These are phyloP conservation scores for Sarcophaga carnaria DNA, from an alignment of 2,888 invertebrate genomes.

Conservation along the genomic window DNA sequence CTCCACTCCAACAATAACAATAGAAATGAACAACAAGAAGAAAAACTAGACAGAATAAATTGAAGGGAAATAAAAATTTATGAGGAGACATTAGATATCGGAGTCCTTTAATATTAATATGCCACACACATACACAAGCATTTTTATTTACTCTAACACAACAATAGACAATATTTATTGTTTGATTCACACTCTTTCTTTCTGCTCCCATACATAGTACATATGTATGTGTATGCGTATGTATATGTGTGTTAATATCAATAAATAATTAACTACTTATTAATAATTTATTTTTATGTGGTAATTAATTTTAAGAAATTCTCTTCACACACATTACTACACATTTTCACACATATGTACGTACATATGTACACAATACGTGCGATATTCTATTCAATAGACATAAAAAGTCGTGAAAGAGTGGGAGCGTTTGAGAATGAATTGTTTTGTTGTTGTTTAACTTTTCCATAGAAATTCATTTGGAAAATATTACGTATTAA, in stretches of 20 bases:
- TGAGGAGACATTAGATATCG: no score
- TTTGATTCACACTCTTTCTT: no score
- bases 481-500: no score
- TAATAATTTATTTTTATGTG: conserved; percentile 42
- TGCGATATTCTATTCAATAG: background rate
- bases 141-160: no score
- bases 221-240: background rate
- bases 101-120: no score
- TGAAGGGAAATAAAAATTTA: no score
- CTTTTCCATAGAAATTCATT: background rate
- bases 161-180: no score
- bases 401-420: background rate
- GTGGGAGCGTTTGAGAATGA: background rate
- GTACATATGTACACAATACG: background rate
- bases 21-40: no score
- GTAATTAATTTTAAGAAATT: conserved; percentile 52
- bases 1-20: no score
- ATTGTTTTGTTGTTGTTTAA: background rate
- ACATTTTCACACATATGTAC: background rate
- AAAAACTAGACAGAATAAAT: no score
- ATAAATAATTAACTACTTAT: conserved; percentile 49
- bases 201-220: background rate
- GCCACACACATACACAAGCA: no score
- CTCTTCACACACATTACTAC: background rate
- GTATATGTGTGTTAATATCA: background rate